phyloP scores from a whole-genome alignment of 2,113 vertebrate genomes.

The Hassar affinis region DNA sequence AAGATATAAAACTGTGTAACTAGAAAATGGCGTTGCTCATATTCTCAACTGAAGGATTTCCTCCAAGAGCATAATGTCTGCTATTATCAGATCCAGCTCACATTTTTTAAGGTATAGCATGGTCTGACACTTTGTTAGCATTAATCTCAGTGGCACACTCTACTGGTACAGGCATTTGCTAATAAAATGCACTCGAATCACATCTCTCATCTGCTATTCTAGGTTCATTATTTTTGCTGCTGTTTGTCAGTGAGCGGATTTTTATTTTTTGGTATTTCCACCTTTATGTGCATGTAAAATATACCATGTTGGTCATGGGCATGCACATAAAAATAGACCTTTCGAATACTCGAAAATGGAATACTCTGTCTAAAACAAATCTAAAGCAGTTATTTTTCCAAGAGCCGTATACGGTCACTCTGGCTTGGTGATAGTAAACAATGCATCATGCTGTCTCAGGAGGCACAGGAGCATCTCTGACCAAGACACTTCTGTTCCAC shows the following conservation, averaged over 20 bases:
- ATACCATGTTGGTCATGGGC: too few species aligned
- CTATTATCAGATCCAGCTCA: background rate
- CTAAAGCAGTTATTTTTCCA: background rate
- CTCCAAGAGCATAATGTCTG: background rate
- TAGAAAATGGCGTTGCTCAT: background rate
- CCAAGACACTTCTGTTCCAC: constrained; percentile 11
- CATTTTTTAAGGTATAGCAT: too few species aligned
- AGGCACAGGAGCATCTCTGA: constrained; percentile 27
- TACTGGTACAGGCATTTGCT: constrained; percentile 7
- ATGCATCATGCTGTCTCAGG: constrained; percentile 23
- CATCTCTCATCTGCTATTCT: background rate
- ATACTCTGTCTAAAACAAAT: background rate
- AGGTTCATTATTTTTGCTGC: background rate
- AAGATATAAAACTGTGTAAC: background rate
- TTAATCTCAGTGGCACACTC: constrained; percentile 8
- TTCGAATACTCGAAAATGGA: too few species aligned
- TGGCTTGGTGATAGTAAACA: constrained; percentile 19
- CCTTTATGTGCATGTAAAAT: background rate
- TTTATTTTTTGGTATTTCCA: background rate
- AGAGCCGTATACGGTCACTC: background rate
- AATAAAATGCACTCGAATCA: background rate
- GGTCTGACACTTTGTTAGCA: too few species aligned
- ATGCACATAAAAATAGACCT: background rate
- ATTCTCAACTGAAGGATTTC: constrained; percentile 8
- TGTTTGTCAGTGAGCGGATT: background rate